Evolutionary conservation across 2,113 vertebrate genomes (phyloP), one percentile per base, ranked within the genome.

Genomic region (Sylvietta virens): DNA sequence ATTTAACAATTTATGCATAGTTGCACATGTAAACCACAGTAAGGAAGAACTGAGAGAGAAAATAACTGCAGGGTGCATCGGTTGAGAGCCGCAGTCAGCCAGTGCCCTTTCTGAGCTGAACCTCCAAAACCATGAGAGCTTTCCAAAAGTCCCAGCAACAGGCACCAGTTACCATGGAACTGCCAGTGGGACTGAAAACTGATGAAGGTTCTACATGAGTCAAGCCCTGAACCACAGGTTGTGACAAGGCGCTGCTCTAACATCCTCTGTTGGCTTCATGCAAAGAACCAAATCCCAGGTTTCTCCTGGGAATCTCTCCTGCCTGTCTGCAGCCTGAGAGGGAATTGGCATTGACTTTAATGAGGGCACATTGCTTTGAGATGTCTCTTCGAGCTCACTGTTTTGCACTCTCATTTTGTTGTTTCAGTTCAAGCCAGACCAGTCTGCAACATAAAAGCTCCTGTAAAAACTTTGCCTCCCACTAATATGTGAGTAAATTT

Each of bases 271-370:
- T 3, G 57, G 30, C 37, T 76, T 69, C 45, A 14, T 7, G 35
- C 24, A 50, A 62, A 44, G n/a, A 45, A 18, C 15, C 20, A 10
- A 40, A 30, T 57, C 39, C 37, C 0, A 0, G 16, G 40, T 50
- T 80, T 7, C 13, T 86, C 53, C 50, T 70, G 60, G n/a, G n/a
- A 30, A 16, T 48, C 71, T 47, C 26, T 26, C 28, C 21, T 51
- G 78, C 40, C 20, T 28, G 10, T 47, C 35, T 78, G 61, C 44
- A 86, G 65, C 61, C 57, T 37, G 40, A 31, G 73, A 60, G 45
- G 19, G 54, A 93, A 53, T 40, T 67, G 53, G 17, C 35, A 37
- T 12, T 48, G 74, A 37, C 66, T 93, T 58, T 76, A 72, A 69
- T 26, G 33, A 94, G 57, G 54, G 88, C 15, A 8, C 10, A 50